Base-by-base conservation (phyloP, 2,113 vertebrate species). In the Neodontobutis hainanensis region DNA sequence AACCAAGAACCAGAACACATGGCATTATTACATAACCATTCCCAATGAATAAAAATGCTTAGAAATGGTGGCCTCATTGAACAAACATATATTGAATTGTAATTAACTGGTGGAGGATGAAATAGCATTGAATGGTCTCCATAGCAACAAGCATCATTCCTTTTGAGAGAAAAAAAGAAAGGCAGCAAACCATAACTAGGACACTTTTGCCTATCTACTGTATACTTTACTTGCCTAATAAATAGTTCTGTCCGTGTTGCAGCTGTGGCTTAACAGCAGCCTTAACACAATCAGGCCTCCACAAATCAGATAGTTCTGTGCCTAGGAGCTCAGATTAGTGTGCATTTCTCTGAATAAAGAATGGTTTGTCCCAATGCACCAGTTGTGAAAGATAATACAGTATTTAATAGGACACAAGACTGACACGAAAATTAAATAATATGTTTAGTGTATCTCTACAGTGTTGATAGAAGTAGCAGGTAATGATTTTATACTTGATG, bases 71-170 rank as follows among this genome's bases (percentile, higher is more conserved):
- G 12, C 46, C 15, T 40, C 11, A 59, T 45, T 47, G 38, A n/a
- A 9, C 6, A 65, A 5, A 11, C 40, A 38, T 51, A 58, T 45
- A 56, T 6, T 43, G 53, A 55, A 55, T 9, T 67, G 62, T 74
- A 70, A 74, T 64, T 53, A 73, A 62, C 61, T 45, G 65, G 16
- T 57, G 50, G 56, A 19, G 12, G 35, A 60, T 55, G 58, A 49
- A 43, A 19, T 53, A 46, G 61, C 49, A 2, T 32, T 34, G n/a
- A 56, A 61, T 40, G 60, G 74, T 77, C 15, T 68, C 77, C 82
- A 81, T 63, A 51, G 71, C 47, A 75, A 84, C 78, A 72, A 15
- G 52, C 56, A 47, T 68, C 73, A 5, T 6, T 10, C 14, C 19
- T 43, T 57, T 46, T 48, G 32, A 15, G 3, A 19, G 65, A 62